Conservation (phyloP, 2,797 vertebrate species). For the Muscicapa striata region DNA sequence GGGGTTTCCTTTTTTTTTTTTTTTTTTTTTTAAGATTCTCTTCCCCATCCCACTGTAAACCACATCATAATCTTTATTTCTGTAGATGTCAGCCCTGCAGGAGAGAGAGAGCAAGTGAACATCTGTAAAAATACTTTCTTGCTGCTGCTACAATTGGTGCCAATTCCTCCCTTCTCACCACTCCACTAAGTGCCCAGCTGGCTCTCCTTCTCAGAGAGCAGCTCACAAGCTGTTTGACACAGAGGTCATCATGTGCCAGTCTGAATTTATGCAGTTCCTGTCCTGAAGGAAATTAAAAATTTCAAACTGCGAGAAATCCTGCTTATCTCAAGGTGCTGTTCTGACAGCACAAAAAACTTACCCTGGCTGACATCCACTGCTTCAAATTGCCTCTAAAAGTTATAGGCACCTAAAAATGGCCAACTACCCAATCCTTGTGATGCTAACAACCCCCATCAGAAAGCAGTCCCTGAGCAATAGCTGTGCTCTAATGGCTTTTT, state of each 20-base stretch:
- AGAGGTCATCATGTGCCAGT: neutral
- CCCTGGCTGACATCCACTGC: neutral
- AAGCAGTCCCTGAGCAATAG: conserved; percentile 6
- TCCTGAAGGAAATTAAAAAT: conserved; percentile 50
- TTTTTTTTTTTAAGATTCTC: neutral
- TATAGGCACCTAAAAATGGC: conserved; percentile 53
- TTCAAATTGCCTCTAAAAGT: conserved; percentile 48
- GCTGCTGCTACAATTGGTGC: neutral
- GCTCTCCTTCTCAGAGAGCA: neutral
- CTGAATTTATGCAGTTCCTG: conserved; percentile 17
- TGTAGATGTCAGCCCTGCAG: neutral
- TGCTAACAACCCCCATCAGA: conserved; percentile 23
- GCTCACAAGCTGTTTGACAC: conserved; percentile 9
- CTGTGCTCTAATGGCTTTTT: neutral
- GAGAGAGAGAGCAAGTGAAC: neutral
- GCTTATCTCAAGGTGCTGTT: conserved; percentile 43
- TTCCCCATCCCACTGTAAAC: neutral
- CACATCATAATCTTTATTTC: neutral
- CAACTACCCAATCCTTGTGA: conserved; percentile 9
- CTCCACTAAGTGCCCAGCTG: neutral
- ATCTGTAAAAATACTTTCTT: neutral
- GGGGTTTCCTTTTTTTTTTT: neutral
- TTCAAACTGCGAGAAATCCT: neutral
- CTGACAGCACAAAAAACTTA: conserved; percentile 14
- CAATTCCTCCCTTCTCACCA: neutral